Base-by-base conservation (phyloP, 23 tunicate species). In the Styela plicata region DNA sequence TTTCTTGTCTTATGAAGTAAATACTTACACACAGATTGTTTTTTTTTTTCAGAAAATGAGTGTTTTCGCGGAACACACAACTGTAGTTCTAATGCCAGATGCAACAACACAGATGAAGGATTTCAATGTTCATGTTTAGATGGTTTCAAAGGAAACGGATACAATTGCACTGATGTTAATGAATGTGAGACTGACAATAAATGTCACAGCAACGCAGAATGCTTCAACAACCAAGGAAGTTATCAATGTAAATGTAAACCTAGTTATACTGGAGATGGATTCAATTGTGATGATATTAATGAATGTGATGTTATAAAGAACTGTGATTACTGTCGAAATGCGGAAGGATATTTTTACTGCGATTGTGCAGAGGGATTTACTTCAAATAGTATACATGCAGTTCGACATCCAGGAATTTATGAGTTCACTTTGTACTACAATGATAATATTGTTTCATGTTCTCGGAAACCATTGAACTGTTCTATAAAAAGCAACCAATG, bases 81-180 rank as follows among this genome's bases (percentile, higher is more conserved):
- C 53, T 90, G 95, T 65, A 89, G 85, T 76, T 89, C 81, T 13
- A 90, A 90, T 57, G 95, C 95, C 52, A 86, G 81, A 34, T 90
- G 95, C 69, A 81, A 81, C 79, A 90, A 90, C 95, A 90, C 95
- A 2, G 95, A 80, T 22, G 95, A 89, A 27, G 82, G 86, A 24
- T 90, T 85, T 83, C 57, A 64, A 74, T 90, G 95, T 33, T 36
- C 34, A 22, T 90, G 95, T 67, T 80, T 85, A 2, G 63, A 67
- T 22, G 95, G 95, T 63, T 90, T 90, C 83, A 65, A 85, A 33
- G 95, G 95, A 24, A 89, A 90, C 52, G 95, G 95, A 53, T 90
- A 80, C 70, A 90, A 85, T 89, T 90, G 95, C 68, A 19, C 76
- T 53, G 84, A 80, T 37, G 34, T 53, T 2, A 19, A 80, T 71